A percentile compares a stretch with the other conserved stretches of the same genome.
Evolutionary conservation across 2,797 vertebrate species (phyloP).

Genomic region (Mormyrus proboscirostris): DNA sequence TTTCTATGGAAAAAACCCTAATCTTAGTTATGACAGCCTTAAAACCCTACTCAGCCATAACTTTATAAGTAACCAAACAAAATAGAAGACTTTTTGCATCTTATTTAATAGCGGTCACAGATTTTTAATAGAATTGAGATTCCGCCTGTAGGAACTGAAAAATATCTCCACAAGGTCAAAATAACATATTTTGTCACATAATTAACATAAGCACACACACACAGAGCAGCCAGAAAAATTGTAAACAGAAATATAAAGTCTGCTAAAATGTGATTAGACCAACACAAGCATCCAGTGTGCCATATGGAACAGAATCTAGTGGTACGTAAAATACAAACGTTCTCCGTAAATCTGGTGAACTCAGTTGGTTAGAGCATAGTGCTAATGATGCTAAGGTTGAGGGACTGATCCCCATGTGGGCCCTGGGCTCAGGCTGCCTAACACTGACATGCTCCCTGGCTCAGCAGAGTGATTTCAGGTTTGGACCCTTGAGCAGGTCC

Average conservation of each 20-base stretch:
- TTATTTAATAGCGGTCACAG: neutral
- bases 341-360: neutral
- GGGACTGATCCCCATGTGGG: neutral
- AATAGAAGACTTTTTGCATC: neutral
- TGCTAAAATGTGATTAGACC: neutral
- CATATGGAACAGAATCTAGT: neutral
- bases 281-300: neutral
- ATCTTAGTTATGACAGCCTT: neutral
- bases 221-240: neutral
- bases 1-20: neutral
- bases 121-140: too few relatives aligned
- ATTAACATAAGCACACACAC: neutral
- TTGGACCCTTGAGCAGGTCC: too few relatives aligned
- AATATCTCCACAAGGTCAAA: neutral
- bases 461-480: neutral
- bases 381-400: neutral
- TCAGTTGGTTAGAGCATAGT: neutral
- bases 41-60: neutral
- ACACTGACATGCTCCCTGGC: too few relatives aligned
- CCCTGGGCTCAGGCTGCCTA: neutral
- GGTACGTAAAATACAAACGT: neutral
- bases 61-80: neutral
- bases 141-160: neutral
- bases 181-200: neutral
- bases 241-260: neutral